Base-by-base conservation (phyloP, 2,888 invertebrate species). In the Blastobasis adustella region DNA sequence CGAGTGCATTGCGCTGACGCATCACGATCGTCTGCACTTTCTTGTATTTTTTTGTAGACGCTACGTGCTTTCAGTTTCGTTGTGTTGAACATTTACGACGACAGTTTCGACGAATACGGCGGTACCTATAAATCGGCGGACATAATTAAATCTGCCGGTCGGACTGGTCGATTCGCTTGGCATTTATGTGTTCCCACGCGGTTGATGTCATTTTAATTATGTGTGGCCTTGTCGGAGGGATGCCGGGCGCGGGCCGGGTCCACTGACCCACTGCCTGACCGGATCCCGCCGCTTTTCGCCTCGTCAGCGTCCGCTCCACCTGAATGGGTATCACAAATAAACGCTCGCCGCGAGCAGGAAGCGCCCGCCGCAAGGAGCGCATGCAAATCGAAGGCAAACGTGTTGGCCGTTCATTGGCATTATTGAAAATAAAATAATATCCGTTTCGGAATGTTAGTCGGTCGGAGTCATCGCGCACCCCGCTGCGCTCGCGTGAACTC, bases 181-280 rank as follows among this genome's bases (percentile, higher is more conserved):
- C 76, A 80, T 81, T 82, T 78, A 74, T 71, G 63, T 69, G 79
- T 86, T 87, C 86, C 83, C 86, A 86, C 86, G 85, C 79, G 74
- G 79, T 83, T 86, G 82, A 85, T 84, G 83, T 85, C 83, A 80
- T 81, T 82, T 83, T 81, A 79, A 83, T 84, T 81, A 82, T 81
- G 77, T 79, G 75, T 74, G 78, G 72, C 69, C 70, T 76, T 76
- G 73, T 69, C 63, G 66, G 66, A 63, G 69, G 69, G 73, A 72
- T 73, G 71, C 64, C 73, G 66, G 60, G 64, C 63, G 65, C 59
- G 58, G 58, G 54, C 53, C 55, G 57, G 59, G 57, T 78, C 79
- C 77, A 78, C 71, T 82, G 84, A 84, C 84, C 85, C 79, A 82
- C 71, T 78, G 74, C 59, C 69, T 71, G 69, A 71, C 75, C 74